Evolutionary conservation across 2,113 vertebrate genomes (phyloP), one percentile per base, ranked within the genome.

Genomic region (Ictidomys tridecemlineatus): DNA sequence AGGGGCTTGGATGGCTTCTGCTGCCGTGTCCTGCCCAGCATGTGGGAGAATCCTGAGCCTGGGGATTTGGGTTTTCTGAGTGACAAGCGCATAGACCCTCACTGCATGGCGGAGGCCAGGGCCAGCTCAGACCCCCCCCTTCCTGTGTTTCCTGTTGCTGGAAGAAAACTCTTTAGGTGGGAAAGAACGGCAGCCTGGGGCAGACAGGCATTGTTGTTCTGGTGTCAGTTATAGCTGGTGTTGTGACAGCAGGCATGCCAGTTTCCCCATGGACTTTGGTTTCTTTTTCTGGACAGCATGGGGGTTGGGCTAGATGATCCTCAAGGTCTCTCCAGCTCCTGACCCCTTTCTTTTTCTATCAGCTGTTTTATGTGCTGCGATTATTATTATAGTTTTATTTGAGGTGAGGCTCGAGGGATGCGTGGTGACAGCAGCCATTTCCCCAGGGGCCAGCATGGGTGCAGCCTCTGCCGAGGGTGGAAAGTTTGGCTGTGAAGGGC

Each of bases 31-130:
- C 42, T 1, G 51, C 65, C 73, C 42, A 14, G 32, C 4, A 13
- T 6, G 16, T 11, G 37, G 42, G 30, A 14, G 42, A n/a, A 18
- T 8, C 34, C 37, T 1, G 0, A 5, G 13, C 5, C 7, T 2
- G 63, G 84, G 42, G 51, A 5, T 4, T 12, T 17, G 2, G 28
- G 45, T 12, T 9, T 18, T 73, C 65, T 42, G 42, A 51, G 48
- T 51, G 48, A 51, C 48, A 51, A 51, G 48, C 39, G 17, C 73
- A 37, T 2, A 37, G 80, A 8, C 58, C 18, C 32, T 79, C 48
- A 1, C 56, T 58, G 56, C 56, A 53, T 4, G 20, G n/a, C 2
- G 30, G 56, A 30, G 2, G 63, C 67, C 78, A 1, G 0, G 32
- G 26, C 63, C 26, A 1, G 2, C 12, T 9, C 85, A 13, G n/a